Evolutionary conservation across 1,140 invertebrate genomes (phyloP).

Genomic region (Monochamus saltuarius): DNA sequence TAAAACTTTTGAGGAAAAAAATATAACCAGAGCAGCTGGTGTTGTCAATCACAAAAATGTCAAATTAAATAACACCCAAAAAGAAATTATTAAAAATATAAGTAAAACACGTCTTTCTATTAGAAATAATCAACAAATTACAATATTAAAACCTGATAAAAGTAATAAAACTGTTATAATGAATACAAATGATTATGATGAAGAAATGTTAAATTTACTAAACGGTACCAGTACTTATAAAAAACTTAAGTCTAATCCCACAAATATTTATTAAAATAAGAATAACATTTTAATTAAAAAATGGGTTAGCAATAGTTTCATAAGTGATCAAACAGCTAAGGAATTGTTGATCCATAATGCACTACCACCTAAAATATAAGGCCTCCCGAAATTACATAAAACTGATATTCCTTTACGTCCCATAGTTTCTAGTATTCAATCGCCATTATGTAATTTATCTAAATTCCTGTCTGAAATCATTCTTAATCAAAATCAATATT

Average conservation of each 20-base stretch:
- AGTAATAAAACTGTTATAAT: background rate
- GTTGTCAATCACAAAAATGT: too few relatives aligned
- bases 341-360: too few relatives aligned
- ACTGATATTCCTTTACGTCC: too few relatives aligned
- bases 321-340: too few relatives aligned
- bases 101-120: background rate
- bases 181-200: background rate
- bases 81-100: background rate
- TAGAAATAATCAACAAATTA: background rate
- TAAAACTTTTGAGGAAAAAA: too few relatives aligned
- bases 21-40: too few relatives aligned
- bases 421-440: too few relatives aligned
- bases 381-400: too few relatives aligned
- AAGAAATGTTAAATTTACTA: background rate
- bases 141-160: background rate
- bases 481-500: too few relatives aligned
- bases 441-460: too few relatives aligned
- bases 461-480: too few relatives aligned
- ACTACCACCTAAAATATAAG: too few relatives aligned
- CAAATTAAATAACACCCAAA: background rate
- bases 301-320: background rate
- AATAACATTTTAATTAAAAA: background rate
- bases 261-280: background rate
- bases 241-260: background rate
- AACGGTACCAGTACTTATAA: background rate